Evolutionary conservation across 2,888 invertebrate species (phyloP).

Genomic region (Oligia fasciuncula): DNA sequence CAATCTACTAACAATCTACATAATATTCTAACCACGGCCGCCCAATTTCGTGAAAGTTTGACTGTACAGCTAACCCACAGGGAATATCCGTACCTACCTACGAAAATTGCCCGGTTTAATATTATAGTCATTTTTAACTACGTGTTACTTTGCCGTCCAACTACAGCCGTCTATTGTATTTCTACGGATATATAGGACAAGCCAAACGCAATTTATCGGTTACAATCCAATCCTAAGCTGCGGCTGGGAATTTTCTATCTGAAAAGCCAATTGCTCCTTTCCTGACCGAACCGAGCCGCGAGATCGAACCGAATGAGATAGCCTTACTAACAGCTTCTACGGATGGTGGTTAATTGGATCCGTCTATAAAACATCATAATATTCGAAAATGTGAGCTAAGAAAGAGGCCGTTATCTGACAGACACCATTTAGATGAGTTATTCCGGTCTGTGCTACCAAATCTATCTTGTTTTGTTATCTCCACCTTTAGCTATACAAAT

Average conservation of each 20-base stretch:
- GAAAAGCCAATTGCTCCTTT: conserved; percentile 36
- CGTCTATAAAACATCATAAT: background rate
- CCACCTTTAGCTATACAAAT: background rate
- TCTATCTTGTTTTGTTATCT: background rate
- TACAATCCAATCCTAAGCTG: conserved; percentile 33
- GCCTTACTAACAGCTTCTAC: background rate
- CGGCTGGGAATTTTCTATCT: conserved; percentile 23
- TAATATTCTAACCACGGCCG: background rate
- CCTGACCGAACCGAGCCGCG: conserved; percentile 5
- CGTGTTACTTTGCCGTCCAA: background rate
- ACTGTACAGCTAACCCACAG: background rate
- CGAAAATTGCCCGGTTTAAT: background rate
- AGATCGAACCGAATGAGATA: conserved; percentile 10
- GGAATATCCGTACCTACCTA: background rate
- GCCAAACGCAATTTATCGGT: conserved; percentile 27
- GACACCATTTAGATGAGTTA: background rate
- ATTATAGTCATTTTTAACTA: conserved; percentile 12
- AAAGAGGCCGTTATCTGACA: background rate
- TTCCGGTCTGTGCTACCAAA: background rate
- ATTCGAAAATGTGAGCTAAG: background rate
- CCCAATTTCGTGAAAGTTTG: conserved; percentile 10
- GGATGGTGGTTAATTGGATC: background rate
- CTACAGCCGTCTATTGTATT: conserved; percentile 10
- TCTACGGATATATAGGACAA: conserved; percentile 3
- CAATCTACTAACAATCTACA: background rate